Evolutionary conservation across 2,113 vertebrate genomes (phyloP).

Genomic region (Lophura nycthemera): DNA sequence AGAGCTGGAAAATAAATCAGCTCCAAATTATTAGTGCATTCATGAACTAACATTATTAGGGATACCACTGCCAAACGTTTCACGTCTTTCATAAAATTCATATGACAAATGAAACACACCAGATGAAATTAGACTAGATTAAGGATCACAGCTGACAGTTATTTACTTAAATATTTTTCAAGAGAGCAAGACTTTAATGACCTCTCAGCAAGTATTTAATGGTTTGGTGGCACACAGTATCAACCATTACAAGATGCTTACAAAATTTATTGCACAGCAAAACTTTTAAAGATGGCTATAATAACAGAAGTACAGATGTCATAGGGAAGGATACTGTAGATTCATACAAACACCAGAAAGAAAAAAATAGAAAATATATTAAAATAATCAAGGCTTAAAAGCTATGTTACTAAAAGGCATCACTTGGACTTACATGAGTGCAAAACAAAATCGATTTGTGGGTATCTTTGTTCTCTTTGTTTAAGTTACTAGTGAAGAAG

Average conservation of each 20-base stretch:
- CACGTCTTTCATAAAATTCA: background rate
- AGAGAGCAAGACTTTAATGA: background rate
- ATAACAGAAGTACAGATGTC: background rate
- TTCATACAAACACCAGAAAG: background rate
- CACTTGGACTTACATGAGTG: background rate
- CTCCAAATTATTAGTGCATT: background rate
- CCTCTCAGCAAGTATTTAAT: background rate
- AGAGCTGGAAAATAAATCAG: background rate
- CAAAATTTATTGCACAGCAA: background rate
- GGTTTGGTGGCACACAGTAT: background rate
- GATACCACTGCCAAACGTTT: background rate
- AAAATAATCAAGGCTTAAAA: background rate
- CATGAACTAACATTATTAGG: background rate
- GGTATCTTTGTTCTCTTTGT: background rate
- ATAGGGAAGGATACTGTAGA: background rate
- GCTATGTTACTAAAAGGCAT: background rate
- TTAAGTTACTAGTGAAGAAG: background rate
- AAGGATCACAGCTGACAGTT: background rate
- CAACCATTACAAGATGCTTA: background rate
- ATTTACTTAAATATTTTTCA: background rate
- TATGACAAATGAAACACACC: background rate
- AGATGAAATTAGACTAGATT: background rate
- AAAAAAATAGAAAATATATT: background rate
- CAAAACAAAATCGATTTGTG: background rate
- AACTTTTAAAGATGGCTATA: background rate